Conservation (phyloP, 1,140 invertebrate genomes). For the Diploscapter pachys region DNA sequence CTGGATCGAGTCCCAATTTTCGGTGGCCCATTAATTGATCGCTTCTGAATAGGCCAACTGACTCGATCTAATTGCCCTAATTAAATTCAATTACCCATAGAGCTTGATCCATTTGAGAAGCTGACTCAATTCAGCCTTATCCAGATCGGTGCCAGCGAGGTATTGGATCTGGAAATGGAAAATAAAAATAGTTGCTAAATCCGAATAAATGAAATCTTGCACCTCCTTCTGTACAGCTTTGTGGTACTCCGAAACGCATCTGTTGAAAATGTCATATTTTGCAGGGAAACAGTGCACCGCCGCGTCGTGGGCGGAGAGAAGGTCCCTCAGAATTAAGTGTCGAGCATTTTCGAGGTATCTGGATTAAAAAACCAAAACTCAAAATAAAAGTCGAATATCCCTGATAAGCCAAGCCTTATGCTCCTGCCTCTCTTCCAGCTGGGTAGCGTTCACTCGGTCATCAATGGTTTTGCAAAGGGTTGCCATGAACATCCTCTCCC, state of each 20-base stretch:
- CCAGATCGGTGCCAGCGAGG: conserved; percentile 64
- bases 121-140: conserved; percentile 94
- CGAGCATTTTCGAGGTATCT: conserved; percentile 55
- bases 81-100: conserved; percentile 60
- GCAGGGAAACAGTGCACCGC: conserved; percentile 91
- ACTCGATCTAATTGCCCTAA: conserved; percentile 29
- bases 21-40: conserved; percentile 80
- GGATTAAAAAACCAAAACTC: conserved; percentile 63
- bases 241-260: conserved; percentile 91
- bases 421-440: conserved; percentile 81
- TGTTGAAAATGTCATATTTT: conserved; percentile 85
- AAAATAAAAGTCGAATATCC: conserved; percentile 63
- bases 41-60: conserved; percentile 62
- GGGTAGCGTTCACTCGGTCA: conserved; percentile 68
- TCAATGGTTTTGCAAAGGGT: conserved; percentile 37
- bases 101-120: conserved; percentile 79
- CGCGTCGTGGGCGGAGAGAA: conserved; percentile 63
- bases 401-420: conserved; percentile 93
- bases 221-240: conserved; percentile 76
- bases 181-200: no score
- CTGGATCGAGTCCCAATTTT: conserved; percentile 78
- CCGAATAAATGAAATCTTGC: conserved; percentile 14
- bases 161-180: no score
- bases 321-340: conserved; percentile 43
- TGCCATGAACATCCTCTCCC: conserved; percentile 73